These are phyloP conservation scores for Melangyna quadrimaculata DNA, from an alignment of 2,888 invertebrate genomes.

Conservation along the genomic window DNA sequence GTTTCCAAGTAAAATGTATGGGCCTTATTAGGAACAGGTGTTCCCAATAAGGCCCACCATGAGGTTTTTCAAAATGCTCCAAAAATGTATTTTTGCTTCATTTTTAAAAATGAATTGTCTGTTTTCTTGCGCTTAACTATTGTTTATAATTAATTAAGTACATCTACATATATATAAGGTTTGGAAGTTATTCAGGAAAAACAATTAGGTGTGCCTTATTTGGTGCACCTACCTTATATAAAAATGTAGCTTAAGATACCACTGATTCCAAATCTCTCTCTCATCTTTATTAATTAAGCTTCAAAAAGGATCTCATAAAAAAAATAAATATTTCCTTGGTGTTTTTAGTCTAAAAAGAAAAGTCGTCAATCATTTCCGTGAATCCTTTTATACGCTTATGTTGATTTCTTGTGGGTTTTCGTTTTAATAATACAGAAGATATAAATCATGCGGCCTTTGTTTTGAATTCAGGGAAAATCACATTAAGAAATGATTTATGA, in stretches of 20 bases:
- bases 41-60: too few relatives aligned
- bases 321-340: background rate
- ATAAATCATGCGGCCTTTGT: slow-evolving; percentile 22
- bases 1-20: too few relatives aligned
- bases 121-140: too few relatives aligned
- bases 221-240: too few relatives aligned
- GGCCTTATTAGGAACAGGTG: too few relatives aligned
- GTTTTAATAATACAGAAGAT: background rate
- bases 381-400: slow-evolving; percentile 7
- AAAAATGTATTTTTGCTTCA: too few relatives aligned
- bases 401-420: background rate
- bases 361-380: slow-evolving; percentile 13
- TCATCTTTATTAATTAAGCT: background rate
- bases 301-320: background rate
- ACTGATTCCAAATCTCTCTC: background rate
- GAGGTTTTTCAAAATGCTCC: too few relatives aligned
- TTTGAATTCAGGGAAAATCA: background rate
- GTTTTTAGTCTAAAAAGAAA: background rate
- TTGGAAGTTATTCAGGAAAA: too few relatives aligned
- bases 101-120: too few relatives aligned
- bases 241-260: background rate
- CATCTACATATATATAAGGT: too few relatives aligned
- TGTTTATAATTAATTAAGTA: too few relatives aligned
- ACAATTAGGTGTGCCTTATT: too few relatives aligned
- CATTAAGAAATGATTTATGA: slow-evolving; percentile 18